Conservation (phyloP, 2,113 vertebrate species). For the Corydoras maculifer region DNA sequence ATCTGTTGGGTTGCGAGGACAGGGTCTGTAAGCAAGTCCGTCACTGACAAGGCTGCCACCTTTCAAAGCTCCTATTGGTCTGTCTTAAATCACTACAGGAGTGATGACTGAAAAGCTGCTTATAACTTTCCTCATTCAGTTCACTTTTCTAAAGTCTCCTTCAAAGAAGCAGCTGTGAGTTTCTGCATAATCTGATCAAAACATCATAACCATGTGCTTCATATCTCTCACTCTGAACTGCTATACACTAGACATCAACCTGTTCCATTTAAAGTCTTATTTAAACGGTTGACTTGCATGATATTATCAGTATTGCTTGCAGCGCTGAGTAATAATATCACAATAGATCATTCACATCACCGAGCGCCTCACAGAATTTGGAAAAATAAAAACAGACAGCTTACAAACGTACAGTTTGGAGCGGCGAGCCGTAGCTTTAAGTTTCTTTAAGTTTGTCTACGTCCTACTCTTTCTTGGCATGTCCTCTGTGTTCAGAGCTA, state of each 20-base stretch:
- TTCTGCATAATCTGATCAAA: background rate
- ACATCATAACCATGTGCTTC: conserved; percentile 23
- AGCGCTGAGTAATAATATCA: no score
- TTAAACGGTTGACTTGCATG: no score
- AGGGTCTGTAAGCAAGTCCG: conserved; percentile 47
- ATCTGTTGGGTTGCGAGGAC: conserved; percentile 69
- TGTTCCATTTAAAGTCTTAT: background rate
- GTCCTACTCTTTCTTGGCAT: background rate
- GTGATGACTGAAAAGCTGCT: conserved; percentile 40
- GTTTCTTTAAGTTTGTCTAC: conserved; percentile 8
- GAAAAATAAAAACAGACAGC: no score
- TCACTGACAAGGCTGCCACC: conserved; percentile 42
- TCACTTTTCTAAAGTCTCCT: conserved; percentile 28
- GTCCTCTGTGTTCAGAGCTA: conserved; percentile 39
- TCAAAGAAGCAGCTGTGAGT: conserved; percentile 18
- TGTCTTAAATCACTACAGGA: conserved; percentile 42
- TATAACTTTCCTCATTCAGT: conserved; percentile 17
- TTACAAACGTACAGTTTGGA: no score
- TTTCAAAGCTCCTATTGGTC: conserved; percentile 44
- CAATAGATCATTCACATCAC: no score
- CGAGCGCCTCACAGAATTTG: no score
- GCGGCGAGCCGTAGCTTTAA: background rate
- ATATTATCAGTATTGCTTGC: no score
- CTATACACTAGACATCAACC: background rate
- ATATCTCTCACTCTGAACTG: conserved; percentile 27